A percentile compares a stretch with the other conserved stretches of the same genome.
Conservation (phyloP, 2,888 invertebrate genomes). For the Strigamia maritima region DNA sequence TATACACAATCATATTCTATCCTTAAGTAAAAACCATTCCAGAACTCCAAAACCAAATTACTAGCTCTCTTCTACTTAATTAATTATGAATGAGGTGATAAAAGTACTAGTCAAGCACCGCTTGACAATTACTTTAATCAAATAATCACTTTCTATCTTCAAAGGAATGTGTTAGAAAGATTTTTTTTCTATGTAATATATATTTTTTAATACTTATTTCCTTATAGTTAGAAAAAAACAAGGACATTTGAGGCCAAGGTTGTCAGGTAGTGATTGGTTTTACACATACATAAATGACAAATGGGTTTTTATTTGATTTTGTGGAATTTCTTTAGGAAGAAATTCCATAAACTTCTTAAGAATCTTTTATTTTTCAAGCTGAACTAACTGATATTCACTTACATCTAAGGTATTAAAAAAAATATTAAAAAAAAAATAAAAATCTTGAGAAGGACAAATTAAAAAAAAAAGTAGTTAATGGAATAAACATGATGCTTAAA, state of each 20-base stretch:
- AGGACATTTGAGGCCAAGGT: slow-evolving; percentile 15
- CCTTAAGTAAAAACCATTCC: too few relatives aligned
- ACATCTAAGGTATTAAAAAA: not conserved
- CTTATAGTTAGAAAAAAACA: not conserved
- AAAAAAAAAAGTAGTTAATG: not conserved
- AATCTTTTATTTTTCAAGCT: not conserved
- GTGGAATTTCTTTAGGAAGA: not conserved
- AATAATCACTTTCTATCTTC: not conserved
- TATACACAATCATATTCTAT: too few relatives aligned
- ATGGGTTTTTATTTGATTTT: not conserved
- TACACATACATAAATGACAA: slow-evolving; percentile 1
- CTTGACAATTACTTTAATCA: not conserved
- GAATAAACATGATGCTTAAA: not conserved
- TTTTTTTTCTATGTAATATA: not conserved
- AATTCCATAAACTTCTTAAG: not conserved
- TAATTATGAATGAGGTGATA: not conserved
- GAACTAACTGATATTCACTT: not conserved
- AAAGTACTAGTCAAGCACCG: not conserved
- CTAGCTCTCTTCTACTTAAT: too few relatives aligned
- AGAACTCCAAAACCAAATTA: too few relatives aligned
- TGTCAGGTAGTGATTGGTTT: slow-evolving; percentile 20
- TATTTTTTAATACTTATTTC: not conserved
- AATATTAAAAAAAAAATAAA: not conserved
- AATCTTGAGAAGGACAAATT: not conserved
- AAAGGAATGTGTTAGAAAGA: not conserved